Evolutionary conservation across 2,797 vertebrate genomes (phyloP), one percentile per base, ranked within the genome.

Genomic region (Bradypodion pumilum): DNA sequence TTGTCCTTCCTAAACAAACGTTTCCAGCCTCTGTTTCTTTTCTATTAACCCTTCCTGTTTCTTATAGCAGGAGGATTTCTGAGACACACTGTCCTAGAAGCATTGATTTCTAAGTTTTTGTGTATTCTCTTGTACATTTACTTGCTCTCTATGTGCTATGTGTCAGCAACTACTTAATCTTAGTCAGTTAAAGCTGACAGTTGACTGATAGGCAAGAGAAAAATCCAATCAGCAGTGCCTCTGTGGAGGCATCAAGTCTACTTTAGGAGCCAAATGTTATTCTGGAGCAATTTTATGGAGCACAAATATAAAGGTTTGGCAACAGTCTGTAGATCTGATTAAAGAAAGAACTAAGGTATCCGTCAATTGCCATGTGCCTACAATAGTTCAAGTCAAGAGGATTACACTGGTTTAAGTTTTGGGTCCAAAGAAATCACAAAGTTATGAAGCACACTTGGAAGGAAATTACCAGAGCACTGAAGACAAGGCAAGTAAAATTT

Each of bases 121-220:
- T 62, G 72, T 70, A 87, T 63, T 75, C 72, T 80, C 40, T 83
- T 80, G 70, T 83, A 76, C 63, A 52, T 86, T 75, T 13, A 9
- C 62, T 80, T 74, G 32, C 72, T 62, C 52, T 62, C 76, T 80
- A 66, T 15, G 40, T 80, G 72, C 77, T 83, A 83, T 21, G 8
- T 80, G 80, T 83, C 81, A 76, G 63, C 77, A 52, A 40, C 72
- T 83, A 68, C 81, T 87, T 87, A 83, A 87, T 87, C 81, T 80
- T 87, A 75, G 70, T 87, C 81, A 74, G 63, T 80, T 87, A 87
- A 83, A 83, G 69, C 42, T 83, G 81, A 87, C 85, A 83, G 72
- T 40, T 87, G 85, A 80, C 77, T 80, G 85, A 87, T 83, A 69
- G 81, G 77, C 63, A 74, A 80, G 40, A 72, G 63, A 83, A 80